These are phyloP conservation scores for Epizoanthus rinbou DNA, from an alignment of 92 coral and sea anemone species.

Conservation along the genomic window DNA sequence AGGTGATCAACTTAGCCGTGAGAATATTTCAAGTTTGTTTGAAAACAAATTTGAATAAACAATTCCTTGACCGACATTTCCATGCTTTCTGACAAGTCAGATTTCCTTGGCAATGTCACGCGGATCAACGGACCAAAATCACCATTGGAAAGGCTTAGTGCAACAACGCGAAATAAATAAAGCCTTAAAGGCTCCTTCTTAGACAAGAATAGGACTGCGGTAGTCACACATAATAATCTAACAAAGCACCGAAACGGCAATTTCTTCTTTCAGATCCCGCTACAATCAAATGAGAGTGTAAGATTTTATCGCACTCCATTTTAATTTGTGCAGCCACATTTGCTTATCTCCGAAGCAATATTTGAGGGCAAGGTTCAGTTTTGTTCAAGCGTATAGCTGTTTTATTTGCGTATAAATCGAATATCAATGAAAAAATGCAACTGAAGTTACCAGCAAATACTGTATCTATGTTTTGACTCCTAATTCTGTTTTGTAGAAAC, in stretches of 20 bases:
- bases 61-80: background rate
- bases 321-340: too few species aligned
- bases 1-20: too few species aligned
- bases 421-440: background rate
- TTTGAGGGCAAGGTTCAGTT: too few species aligned
- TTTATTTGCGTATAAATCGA: too few species aligned
- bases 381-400: too few species aligned
- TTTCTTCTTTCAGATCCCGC: background rate
- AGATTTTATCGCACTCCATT: too few species aligned
- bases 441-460: background rate
- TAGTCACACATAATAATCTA: background rate
- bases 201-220: background rate
- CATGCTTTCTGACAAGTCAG: background rate
- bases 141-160: background rate
- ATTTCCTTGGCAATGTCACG: slow-evolving; percentile 8
- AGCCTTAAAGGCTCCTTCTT: background rate
- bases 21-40: too few species aligned
- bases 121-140: background rate
- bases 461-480: slow-evolving; percentile 23
- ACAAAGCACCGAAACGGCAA: background rate
- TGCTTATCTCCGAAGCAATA: too few species aligned
- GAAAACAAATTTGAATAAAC: too few species aligned
- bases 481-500: slow-evolving; percentile 10
- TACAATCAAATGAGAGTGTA: too few species aligned
- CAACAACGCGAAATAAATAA: background rate